Base-by-base conservation (phyloP, 2,888 invertebrate species). In the Eupithecia dodoneata region DNA sequence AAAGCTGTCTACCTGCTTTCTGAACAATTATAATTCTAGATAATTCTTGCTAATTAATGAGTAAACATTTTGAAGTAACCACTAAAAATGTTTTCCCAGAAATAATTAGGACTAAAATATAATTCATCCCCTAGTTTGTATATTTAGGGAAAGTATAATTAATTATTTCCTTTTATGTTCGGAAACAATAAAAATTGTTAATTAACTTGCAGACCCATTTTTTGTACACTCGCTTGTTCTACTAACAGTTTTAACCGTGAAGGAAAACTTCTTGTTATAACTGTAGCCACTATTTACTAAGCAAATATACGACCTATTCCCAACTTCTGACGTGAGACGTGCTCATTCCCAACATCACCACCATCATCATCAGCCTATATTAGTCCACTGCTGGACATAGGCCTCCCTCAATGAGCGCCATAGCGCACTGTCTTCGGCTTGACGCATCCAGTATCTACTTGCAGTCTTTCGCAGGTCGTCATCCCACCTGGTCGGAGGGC, bases 111-210 rank as follows among this genome's bases (percentile, higher is more conserved):
- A 42, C 41, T 59, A 10, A 59, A 59, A 10, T 30, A 66, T 67
- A 44, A 69, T 63, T 77, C 65, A 75, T 76, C 15, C 66, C 71
- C 75, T 82, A 81, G 79, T 85, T 87, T 86, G 18, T 84, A 72
- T 86, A 86, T 88, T 86, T 85, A 84, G 86, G 87, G 80, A 87
- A 84, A 89, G 89, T 88, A 87, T 67, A 92, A 91, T 91, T 91
- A 91, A 92, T 92, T 91, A 91, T 90, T 88, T 90, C 88, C 87
- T 87, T 91, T 91, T 90, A 89, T 89, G 84, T 84, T 84, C 88
- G 84, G 83, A 89, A 92, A 91, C 91, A 92, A 91, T 91, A 86
- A 84, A 89, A 91, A 91, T 91, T 90, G 91, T 90, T 91, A 91
- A 92, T 91, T 91, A 91, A 87, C 86, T 85, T 84, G 86, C 87